Base-by-base conservation (phyloP, 2,113 vertebrate genomes). In the Ceyx melanurus region DNA sequence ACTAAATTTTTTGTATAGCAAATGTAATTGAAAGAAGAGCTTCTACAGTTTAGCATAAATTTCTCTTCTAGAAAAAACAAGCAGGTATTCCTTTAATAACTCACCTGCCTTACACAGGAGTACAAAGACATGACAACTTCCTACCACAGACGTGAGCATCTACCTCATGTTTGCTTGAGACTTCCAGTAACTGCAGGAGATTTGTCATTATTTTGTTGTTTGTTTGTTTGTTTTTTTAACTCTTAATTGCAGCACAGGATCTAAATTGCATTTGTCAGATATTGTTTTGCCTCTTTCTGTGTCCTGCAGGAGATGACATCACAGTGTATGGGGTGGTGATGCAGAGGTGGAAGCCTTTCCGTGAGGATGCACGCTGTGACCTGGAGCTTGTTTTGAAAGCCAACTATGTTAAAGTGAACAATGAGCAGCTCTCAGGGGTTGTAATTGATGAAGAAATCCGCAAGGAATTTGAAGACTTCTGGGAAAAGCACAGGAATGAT, bases 401-500 rank as follows among this genome's bases (percentile, higher is more conserved):
- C 28, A 99, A 99, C 97, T 98, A 99, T 11, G 78, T 99, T 33
- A 98, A 99, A 94, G 98, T 99, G 28, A 99, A 99, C 93, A 99
- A 99, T 71, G 98, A 99, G 71, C 98, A 99, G 85, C 95, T 98
- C 35, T 92, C 97, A 11, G 97, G 98, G 11, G 85, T 98, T 35
- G 76, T 98, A 46, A 96, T 98, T 75, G 97, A 98, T 81, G 99
- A 98, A 80, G 99, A 99, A 12, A 93, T 98, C 68, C 98, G 98
- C 84, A 99, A 98, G 79, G 99, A 99, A 85, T 98, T 99, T 96
- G 96, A 98, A 83, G 98, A 98, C 58, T 99, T 99, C 97, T 99
- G 99, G 99, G 96, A 98, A 57, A 95, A 66, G 73, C 98, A 98
- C 94, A 98, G 90, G 90, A 91, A 95, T 5, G 94, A 99, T 90